Evolutionary conservation across 1,140 invertebrate genomes (phyloP), one percentile per base, ranked within the genome.

Genomic region (Pachyrhynchus sulphureomaculatus): DNA sequence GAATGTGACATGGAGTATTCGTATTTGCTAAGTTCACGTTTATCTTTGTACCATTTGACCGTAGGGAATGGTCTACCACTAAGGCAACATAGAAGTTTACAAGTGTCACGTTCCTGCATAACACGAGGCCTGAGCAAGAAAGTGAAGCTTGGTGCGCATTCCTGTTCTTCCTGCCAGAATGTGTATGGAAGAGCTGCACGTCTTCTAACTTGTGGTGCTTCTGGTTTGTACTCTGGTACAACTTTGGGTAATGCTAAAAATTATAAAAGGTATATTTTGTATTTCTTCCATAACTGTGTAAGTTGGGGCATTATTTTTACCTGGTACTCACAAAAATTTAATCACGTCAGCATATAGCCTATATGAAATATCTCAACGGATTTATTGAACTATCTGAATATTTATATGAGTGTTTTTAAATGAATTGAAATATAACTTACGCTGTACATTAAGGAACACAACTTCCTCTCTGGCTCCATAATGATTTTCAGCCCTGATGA

Each of bases 401-500:
- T n/a, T n/a, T n/a, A n/a, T n/a, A n/a, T n/a, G n/a, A n/a, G n/a
- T n/a, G n/a, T n/a, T n/a, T n/a, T n/a, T n/a, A n/a, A n/a, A n/a
- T n/a, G n/a, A n/a, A n/a, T n/a, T n/a, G n/a, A n/a, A n/a, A 54
- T 12, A 12, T 9, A 26, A 82, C 86, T 85, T 80, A 92, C 91
- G 91, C 85, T 98, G 95, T 20, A 99, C 96, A 75, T 97, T 98
- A 2, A 99, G 83, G 84, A 96, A 97, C 4, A 97, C 95, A 44
- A 94, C 89, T 79, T 98, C 96, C 80, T 99, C 96, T 67, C 91
- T 85, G 71, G 89, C 92, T 42, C 97, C 97, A 78, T 97, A 99
- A 74, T 94, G 92, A 82, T 99, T 99, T 77, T 98, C 95, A 2
- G 97, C 97, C 36, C 92, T 82, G 67, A 99, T 97, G 52, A 96